Base-by-base conservation (phyloP, 2,113 vertebrate species). In the Charina bottae region DNA sequence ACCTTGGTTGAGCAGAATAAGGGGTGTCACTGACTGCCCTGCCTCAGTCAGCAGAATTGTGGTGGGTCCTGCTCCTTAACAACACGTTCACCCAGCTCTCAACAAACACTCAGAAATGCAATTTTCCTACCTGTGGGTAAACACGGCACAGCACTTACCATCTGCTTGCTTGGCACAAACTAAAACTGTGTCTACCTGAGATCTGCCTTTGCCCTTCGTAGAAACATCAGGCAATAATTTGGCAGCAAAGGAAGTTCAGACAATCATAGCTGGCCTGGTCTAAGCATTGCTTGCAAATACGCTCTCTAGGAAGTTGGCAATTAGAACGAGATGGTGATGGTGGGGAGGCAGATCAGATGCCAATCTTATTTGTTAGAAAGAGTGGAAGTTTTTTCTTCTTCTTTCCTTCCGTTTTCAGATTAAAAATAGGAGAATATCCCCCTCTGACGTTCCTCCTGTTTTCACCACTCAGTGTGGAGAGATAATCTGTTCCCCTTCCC, bases 381-480 rank as follows among this genome's bases (percentile, higher is more conserved):
- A 78, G 85, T 24, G 0, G 23, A 23, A 6, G 5, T n/a, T 56
- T 86, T 56, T 5, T 86, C 8, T 24, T 42, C 17, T 49, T 2
- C 28, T n/a, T 46, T 28, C 2, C 28, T 26, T 26, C 68, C 15
- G 0, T 90, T 93, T 94, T 68, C 9, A 91, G 93, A 6, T 83
- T 94, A 68, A 96, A 96, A 96, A 94, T 1, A 92, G 94, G 94
- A 87, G 83, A 92, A 78, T 92, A 85, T 94, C 95, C 95, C 68
- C 55, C 33, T 60, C 84, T 33, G 13, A 33, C 85, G 28, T 15
- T n/a, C 26, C 0, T 0, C 46, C 92, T 88, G 53, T 85, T 0
- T 28, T 3, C 68, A 56, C 93, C 94, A 90, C 92, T 96, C 86
- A 0, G 93, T 86, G 64, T 60, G 72, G 64, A 93, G 84, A 93